Evolutionary conservation across 2,113 vertebrate genomes (phyloP).

Genomic region (Ciconia stormi): DNA sequence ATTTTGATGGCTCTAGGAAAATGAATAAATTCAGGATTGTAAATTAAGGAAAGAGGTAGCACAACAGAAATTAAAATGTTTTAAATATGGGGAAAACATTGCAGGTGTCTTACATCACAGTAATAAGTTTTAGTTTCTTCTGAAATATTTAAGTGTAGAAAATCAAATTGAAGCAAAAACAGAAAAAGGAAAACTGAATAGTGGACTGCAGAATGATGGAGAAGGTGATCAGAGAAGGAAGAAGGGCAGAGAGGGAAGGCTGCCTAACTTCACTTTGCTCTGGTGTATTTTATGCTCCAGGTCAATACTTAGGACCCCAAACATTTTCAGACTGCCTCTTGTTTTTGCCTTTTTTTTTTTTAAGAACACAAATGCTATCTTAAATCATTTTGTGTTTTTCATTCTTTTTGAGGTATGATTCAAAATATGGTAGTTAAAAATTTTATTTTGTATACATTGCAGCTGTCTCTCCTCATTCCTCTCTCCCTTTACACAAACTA

Average conservation of each 20-base stretch:
- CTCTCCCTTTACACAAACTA: neutral
- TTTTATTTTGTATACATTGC: neutral
- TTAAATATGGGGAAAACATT: neutral
- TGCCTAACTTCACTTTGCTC: neutral
- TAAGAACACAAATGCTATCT: neutral
- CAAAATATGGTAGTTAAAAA: neutral
- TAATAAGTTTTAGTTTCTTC: neutral
- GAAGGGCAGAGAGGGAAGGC: neutral
- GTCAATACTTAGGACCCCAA: neutral
- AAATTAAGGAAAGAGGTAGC: neutral
- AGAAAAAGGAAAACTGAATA: neutral
- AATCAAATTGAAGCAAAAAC: neutral
- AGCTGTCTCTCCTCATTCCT: neutral
- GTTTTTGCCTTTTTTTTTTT: neutral
- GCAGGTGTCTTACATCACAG: neutral
- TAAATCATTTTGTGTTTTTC: neutral
- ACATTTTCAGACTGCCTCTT: neutral
- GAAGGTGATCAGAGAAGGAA: neutral
- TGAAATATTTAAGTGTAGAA: neutral
- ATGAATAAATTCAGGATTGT: neutral
- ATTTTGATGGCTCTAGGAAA: neutral
- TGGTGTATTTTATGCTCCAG: neutral
- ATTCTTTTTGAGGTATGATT: neutral
- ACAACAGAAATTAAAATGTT: neutral
- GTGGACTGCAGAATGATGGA: neutral